phyloP scores from a whole-genome alignment of 2,888 invertebrate genomes.

The Microplitis manilae region DNA sequence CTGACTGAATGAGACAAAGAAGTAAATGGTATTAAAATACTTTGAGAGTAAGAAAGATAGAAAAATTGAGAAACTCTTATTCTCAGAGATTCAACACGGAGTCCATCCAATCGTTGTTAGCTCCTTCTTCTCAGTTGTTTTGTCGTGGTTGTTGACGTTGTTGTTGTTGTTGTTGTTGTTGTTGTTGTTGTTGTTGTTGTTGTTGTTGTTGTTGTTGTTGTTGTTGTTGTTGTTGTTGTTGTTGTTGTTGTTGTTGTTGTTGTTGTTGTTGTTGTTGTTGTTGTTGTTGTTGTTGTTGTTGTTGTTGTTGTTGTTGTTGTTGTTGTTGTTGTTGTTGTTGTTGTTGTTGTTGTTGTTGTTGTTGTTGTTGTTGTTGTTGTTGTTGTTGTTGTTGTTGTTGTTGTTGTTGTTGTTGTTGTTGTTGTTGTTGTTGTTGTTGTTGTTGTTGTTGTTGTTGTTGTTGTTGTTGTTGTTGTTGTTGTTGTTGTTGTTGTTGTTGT shows the following conservation, averaged over 20 bases:
- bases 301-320: not conserved
- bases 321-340: not conserved
- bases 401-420: not conserved
- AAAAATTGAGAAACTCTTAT: not conserved
- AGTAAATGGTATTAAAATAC: constrained; percentile 25
- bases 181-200: not conserved
- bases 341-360: not conserved
- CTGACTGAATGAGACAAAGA: constrained; percentile 25
- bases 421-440: not conserved
- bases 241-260: not conserved
- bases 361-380: not conserved
- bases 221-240: constrained; percentile 3
- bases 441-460: not conserved
- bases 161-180: not conserved
- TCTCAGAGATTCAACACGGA: constrained; percentile 1
- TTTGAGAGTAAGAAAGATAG: constrained; percentile 27
- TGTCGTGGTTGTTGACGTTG: not conserved
- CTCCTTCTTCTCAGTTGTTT: not conserved
- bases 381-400: not conserved
- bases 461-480: not conserved
- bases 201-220: not conserved
- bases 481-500: not conserved
- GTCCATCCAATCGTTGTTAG: not conserved
- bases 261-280: not conserved
- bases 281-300: not conserved